phyloP scores from a whole-genome alignment of 2,797 vertebrate genomes.

The Cichlasoma orientale region DNA sequence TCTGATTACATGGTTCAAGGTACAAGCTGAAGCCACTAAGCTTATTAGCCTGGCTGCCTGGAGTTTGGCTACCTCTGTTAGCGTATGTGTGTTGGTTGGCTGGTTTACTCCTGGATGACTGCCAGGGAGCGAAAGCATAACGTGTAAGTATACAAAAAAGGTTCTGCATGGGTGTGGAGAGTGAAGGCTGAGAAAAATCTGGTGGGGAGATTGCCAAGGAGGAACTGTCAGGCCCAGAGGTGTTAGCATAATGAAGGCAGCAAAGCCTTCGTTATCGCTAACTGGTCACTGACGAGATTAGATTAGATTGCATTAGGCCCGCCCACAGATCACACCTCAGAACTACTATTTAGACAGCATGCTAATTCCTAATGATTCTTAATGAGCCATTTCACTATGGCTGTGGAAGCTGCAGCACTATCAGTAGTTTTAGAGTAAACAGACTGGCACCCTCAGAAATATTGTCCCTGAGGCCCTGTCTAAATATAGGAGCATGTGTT shows the following conservation, averaged over 20 bases:
- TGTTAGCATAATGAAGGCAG: neutral
- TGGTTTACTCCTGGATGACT: constrained; percentile 24
- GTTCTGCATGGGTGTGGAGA: neutral
- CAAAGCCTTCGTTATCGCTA: neutral
- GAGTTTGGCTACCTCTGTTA: constrained; percentile 19
- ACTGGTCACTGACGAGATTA: neutral
- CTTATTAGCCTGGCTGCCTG: constrained; percentile 50
- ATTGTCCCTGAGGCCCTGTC: neutral
- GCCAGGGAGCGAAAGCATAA: neutral
- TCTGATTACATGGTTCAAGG: constrained; percentile 59
- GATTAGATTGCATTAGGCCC: neutral
- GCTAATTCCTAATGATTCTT: neutral
- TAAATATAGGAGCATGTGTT: neutral
- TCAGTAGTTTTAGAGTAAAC: neutral
- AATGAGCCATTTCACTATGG: neutral
- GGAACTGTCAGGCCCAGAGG: neutral
- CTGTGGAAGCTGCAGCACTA: neutral
- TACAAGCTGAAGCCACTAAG: constrained; percentile 49
- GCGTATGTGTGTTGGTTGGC: constrained; percentile 9
- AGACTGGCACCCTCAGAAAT: neutral
- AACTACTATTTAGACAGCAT: neutral
- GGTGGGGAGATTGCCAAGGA: neutral
- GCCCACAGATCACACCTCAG: neutral
- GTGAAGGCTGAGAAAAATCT: neutral
- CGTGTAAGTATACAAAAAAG: neutral